Evolutionary conservation across 2,888 invertebrate genomes (phyloP), one percentile per base, ranked within the genome.

Genomic region (Conistra vaccinii): DNA sequence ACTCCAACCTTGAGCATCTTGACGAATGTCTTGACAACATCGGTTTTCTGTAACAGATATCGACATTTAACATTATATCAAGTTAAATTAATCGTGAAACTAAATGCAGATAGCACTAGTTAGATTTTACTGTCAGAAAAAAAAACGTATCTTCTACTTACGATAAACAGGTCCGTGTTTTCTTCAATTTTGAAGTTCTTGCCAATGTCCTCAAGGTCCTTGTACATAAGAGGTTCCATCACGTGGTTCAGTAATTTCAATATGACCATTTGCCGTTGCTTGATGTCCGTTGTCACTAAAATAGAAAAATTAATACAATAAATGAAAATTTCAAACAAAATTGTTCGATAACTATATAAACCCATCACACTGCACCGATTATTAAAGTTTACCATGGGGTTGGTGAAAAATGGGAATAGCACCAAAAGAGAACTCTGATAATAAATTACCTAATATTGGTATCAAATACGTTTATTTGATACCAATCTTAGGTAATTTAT

Each of bases 11-110:
- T 95, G 66, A 97, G 92, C 76, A 95, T 92, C 72, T 96, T 95
- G 32, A 97, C 90, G 91, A 97, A 97, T 80, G 96, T 95, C 84
- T 97, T 97, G 10, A 97, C 97, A 60, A 95, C 95, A 87, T 97
- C 97, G 14, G 94, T 92, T 90, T 97, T 97, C 97, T 97, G 93
- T 91, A 93, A 87, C 65, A 58, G 9, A 62, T 6, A 65, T 10
- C n/a, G 10, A 1, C 1, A 60, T 69, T 32, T n/a, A 17, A 55
- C 5, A 4, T 23, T 20, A 26, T 10, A 12, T 1, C 0, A 17
- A 53, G 2, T 32, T 23, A 17, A 45, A 4, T 14, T 26, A 45
- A n/a, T 2, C 9, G 3, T 29, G 9, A 9, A 35, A 45, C 12
- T 17, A 35, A 45, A 35, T 53, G 3, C 12, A 65, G 4, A 23